These are phyloP conservation scores for Pluvialis apricaria DNA, from an alignment of 2,113 vertebrate genomes.

Conservation along the genomic window DNA sequence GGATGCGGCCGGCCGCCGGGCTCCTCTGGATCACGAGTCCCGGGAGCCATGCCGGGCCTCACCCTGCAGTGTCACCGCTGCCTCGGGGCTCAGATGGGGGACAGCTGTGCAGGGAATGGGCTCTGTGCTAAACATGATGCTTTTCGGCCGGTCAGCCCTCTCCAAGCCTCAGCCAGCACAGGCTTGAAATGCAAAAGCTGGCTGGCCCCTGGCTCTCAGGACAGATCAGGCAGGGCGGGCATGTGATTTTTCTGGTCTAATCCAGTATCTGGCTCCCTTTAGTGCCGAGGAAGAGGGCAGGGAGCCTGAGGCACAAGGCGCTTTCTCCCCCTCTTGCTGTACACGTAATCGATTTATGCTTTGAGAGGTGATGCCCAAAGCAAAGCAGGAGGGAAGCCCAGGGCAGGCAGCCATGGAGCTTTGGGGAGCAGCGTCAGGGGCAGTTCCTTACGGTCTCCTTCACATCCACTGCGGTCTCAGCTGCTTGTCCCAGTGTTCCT, in stretches of 20 bases:
- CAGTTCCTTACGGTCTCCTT: neutral
- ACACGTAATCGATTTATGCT: accelerated
- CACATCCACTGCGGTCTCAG: neutral
- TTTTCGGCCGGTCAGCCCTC: accelerated
- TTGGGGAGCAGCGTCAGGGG: neutral
- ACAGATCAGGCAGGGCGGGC: neutral
- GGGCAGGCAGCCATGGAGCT: neutral
- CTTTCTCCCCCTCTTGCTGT: neutral
- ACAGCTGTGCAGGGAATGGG: neutral
- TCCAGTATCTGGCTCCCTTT: neutral
- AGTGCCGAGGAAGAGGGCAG: neutral
- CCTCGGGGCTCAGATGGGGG: neutral
- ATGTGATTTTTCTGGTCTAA: neutral
- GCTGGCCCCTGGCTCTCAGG: neutral
- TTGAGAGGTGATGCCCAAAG: neutral
- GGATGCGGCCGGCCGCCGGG: accelerated
- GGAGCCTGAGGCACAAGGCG: neutral
- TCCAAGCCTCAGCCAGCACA: neutral
- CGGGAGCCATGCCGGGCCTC: accelerated
- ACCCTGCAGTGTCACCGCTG: accelerated
- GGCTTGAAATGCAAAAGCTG: neutral
- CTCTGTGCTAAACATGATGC: neutral
- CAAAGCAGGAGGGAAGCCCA: neutral
- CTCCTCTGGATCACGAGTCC: neutral
- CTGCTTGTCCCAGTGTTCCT: neutral